phyloP scores from a whole-genome alignment of 2,888 invertebrate species.

The Morinoia aosen region DNA sequence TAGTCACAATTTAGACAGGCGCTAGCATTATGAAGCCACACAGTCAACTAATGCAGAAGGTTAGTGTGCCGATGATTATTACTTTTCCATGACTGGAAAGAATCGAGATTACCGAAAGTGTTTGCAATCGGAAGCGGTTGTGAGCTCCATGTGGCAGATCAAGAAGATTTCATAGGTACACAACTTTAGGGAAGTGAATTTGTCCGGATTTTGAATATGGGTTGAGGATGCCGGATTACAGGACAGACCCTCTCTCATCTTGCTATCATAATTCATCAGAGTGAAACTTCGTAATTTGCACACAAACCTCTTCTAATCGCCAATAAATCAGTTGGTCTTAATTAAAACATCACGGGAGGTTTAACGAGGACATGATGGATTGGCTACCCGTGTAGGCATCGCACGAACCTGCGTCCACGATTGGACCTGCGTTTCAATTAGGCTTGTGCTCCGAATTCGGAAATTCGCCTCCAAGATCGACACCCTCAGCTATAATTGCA shows the following conservation, averaged over 20 bases:
- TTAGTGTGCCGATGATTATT: background rate
- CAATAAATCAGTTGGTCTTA: slow-evolving; percentile 53
- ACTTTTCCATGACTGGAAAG: background rate
- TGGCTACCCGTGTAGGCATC: slow-evolving; percentile 32
- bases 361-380: slow-evolving; percentile 47
- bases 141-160: background rate
- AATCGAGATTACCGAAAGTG: background rate
- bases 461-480: background rate
- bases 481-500: slow-evolving; percentile 22
- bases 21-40: background rate
- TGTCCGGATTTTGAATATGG: background rate
- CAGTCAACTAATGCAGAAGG: too few relatives aligned
- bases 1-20: background rate
- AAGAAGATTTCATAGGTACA: background rate
- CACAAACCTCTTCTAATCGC: slow-evolving; percentile 50
- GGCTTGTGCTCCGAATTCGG: slow-evolving; percentile 30
- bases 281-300: slow-evolving; percentile 45
- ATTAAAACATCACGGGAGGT: slow-evolving; percentile 50
- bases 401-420: slow-evolving; percentile 41
- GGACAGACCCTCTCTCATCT: background rate
- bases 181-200: background rate
- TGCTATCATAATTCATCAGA: slow-evolving; percentile 46
- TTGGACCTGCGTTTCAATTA: slow-evolving; percentile 43
- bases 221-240: background rate
- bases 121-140: background rate